Conservation (phyloP, 2,113 vertebrate genomes). For the Crotalus viridis region DNA sequence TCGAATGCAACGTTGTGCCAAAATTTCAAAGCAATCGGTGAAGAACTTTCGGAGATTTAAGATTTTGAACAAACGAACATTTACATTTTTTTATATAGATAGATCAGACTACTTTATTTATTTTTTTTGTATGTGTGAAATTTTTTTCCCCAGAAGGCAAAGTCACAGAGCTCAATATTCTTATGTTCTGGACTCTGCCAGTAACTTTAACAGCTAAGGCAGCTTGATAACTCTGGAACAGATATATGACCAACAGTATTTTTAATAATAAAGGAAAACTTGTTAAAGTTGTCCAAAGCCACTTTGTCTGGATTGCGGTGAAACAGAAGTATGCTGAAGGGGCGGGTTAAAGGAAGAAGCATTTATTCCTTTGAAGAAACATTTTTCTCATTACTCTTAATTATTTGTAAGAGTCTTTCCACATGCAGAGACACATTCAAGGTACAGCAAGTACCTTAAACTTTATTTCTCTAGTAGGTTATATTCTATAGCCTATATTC, state of each 20-base stretch:
- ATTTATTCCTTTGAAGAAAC: neutral
- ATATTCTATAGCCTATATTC: neutral
- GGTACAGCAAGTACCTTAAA: neutral
- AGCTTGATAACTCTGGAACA: neutral
- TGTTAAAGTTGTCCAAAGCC: neutral
- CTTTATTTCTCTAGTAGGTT: neutral
- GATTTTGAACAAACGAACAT: too few relatives aligned
- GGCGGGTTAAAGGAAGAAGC: neutral
- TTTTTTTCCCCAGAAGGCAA: neutral
- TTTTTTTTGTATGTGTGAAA: neutral
- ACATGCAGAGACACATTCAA: neutral
- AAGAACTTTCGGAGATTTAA: too few relatives aligned
- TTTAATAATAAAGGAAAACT: neutral
- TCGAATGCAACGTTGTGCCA: too few relatives aligned
- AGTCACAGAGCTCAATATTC: neutral
- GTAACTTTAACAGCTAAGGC: neutral
- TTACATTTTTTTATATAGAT: too few relatives aligned
- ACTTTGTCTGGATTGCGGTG: neutral
- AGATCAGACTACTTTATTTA: neutral
- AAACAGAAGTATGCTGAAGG: too few relatives aligned
- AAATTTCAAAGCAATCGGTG: too few relatives aligned
- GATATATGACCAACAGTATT: neutral
- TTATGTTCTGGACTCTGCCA: neutral
- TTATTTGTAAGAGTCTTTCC: neutral
- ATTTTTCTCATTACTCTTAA: neutral